phyloP scores from a whole-genome alignment of 2,888 invertebrate species.

The Bugula neritina region DNA sequence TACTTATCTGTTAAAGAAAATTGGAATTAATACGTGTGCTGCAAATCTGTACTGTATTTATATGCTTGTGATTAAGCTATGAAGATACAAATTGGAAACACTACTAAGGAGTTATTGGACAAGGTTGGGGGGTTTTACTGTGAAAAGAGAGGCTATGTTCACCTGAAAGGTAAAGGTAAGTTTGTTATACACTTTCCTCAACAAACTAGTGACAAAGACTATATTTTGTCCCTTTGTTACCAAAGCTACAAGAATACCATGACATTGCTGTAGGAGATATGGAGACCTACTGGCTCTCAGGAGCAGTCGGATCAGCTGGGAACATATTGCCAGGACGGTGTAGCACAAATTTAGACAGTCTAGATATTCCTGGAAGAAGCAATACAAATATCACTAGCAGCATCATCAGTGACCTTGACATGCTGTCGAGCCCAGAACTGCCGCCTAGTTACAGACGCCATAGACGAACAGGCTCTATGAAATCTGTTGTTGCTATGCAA shows the following conservation, averaged over 20 bases:
- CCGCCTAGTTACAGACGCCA: background rate
- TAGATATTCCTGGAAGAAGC: background rate
- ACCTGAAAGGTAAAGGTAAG: conserved; percentile 25
- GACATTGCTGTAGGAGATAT: conserved; percentile 6
- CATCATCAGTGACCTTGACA: background rate
- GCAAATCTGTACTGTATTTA: no score
- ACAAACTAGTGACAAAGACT: no score
- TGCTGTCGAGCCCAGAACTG: background rate
- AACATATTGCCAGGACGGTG: background rate
- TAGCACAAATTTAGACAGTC: background rate
- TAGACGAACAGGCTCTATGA: background rate
- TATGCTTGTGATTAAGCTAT: conserved; percentile 20
- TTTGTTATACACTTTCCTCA: no score
- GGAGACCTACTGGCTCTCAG: conserved; percentile 27
- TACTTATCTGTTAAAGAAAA: no score
- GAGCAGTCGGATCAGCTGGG: background rate
- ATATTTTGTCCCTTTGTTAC: no score
- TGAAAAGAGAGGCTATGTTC: conserved; percentile 16
- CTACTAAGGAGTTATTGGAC: conserved; percentile 9
- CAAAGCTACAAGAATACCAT: no score
- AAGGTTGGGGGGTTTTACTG: conserved; percentile 16
- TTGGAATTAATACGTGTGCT: no score
- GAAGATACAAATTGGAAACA: conserved; percentile 22
- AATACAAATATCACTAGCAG: background rate
- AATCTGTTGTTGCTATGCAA: background rate